Conservation (phyloP, 2,888 invertebrate genomes). For the Orthosia gothica region DNA sequence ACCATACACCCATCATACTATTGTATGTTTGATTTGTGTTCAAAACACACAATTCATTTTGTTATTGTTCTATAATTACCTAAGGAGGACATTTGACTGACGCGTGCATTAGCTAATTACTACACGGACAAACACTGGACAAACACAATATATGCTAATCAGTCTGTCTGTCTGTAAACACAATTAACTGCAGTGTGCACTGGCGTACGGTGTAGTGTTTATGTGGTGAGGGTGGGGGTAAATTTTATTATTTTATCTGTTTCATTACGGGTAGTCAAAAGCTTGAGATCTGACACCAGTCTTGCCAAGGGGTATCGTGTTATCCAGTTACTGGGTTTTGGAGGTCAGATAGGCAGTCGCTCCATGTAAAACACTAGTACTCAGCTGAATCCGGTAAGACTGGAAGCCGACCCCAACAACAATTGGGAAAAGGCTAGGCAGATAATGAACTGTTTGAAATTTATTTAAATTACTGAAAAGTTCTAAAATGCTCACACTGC, state of each 20-base stretch:
- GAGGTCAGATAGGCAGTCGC: too few species aligned
- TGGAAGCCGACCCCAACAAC: too few species aligned
- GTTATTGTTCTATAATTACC: not conserved
- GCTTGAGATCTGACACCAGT: too few species aligned
- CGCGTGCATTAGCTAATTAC: constrained; percentile 47
- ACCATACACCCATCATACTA: too few species aligned
- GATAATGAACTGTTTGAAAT: not conserved
- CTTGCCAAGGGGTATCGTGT: too few species aligned
- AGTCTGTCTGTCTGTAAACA: constrained; percentile 37
- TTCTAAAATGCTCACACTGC: too few species aligned
- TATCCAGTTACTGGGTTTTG: too few species aligned
- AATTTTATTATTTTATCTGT: constrained; percentile 1
- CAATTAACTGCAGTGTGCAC: constrained; percentile 30
- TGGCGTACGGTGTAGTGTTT: not conserved
- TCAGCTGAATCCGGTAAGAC: too few species aligned
- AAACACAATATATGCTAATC: constrained; percentile 51
- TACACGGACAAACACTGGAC: constrained; percentile 37
- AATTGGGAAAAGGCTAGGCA: too few species aligned
- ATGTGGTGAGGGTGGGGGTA: constrained; percentile 4
- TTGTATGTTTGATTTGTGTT: not conserved
- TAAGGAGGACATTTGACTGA: constrained; percentile 20
- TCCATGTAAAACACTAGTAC: too few species aligned
- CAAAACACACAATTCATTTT: not conserved
- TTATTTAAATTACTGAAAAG: too few species aligned
- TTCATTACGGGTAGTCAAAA: too few species aligned